Evolutionary conservation across 2,888 invertebrate genomes (phyloP).

Genomic region (Clanis bilineata): DNA sequence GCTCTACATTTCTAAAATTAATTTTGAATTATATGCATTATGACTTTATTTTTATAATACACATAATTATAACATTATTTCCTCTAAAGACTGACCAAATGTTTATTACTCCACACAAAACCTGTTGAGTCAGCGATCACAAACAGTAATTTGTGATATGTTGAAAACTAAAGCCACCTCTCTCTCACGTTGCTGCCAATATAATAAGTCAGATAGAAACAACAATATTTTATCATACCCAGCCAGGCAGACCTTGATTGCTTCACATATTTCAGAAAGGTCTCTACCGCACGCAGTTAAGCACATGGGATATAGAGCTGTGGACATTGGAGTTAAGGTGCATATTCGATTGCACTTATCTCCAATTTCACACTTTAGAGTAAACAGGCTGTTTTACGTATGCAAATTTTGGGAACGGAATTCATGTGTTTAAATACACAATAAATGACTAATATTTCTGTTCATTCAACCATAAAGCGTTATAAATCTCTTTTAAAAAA

Average conservation of each 20-base stretch:
- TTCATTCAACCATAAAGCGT: neutral
- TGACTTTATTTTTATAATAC: neutral
- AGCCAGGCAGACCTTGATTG: conserved; percentile 56
- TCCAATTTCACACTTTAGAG: conserved; percentile 49
- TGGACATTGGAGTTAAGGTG: conserved; percentile 27
- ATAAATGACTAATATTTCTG: conserved; percentile 16
- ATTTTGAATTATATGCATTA: too few species aligned
- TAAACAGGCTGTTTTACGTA: conserved; percentile 49
- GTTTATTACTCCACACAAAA: conserved; percentile 58
- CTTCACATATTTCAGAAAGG: conserved; percentile 40
- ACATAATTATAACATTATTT: conserved; percentile 12
- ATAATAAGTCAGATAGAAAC: conserved; percentile 40
- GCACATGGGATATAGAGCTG: conserved; percentile 38
- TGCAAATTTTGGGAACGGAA: conserved; percentile 45
- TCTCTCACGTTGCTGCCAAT: conserved; percentile 35
- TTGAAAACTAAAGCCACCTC: conserved; percentile 45
- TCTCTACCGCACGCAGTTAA: conserved; percentile 32
- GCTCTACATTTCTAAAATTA: neutral
- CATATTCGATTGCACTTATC: conserved; percentile 51
- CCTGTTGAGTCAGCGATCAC: conserved; percentile 76
- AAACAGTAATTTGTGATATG: conserved; percentile 46
- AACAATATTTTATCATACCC: conserved; percentile 42
- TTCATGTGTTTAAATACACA: conserved; percentile 26
- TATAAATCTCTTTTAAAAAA: neutral
- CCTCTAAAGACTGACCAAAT: too few species aligned